Evolutionary conservation across 2,888 invertebrate species (phyloP), one percentile per base, ranked within the genome.

Genomic region (Drosophila longiperda): DNA sequence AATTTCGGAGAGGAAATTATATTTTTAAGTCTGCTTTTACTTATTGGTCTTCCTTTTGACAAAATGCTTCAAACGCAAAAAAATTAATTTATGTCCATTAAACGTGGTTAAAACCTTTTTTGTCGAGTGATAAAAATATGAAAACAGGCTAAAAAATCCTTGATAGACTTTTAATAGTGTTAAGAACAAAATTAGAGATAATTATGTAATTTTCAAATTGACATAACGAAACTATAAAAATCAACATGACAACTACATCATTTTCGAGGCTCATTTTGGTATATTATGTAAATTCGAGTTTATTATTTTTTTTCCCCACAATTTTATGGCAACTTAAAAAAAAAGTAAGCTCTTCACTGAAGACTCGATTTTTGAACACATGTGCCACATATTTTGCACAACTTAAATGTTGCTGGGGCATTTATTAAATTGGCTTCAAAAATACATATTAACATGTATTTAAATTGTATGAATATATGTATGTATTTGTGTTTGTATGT

Each of bases 391-490:
- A 15, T 45, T 45, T 23, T 15, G 23, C 15, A 2, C 23, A 23
- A 45, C 4, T 45, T 1, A 8, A 45, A 23, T 15, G 45, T 15
- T 23, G 45, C 23, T 45, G 0, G 20, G 23, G 8, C 15, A 45
- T 23, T 45, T 45, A 8, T 15, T 4, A 23, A 45, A 45, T 45
- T 45, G 23, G 23, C 29, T 29, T 29, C 6, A 29, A 29, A 29
- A 29, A 29, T 6, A 15, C 23, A 23, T 4, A 23, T 23, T 20
- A 12, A 12, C 7, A 42, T 6, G 11, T 29, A 29, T 5, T 29
- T 29, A 6, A 15, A 4, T 29, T 29, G 29, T 17, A 11, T 12
- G 6, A 52, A 70, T 61, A 66, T 63, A 50, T 20, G 7, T 20
- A 42, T 12, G 11, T 23, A 4, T 20, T 26, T 23, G 2, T 20